Evolutionary conservation across 37 sponge, comb jelly and placozoan genomes (phyloP).

Genomic region (Spongilla lacustris): DNA sequence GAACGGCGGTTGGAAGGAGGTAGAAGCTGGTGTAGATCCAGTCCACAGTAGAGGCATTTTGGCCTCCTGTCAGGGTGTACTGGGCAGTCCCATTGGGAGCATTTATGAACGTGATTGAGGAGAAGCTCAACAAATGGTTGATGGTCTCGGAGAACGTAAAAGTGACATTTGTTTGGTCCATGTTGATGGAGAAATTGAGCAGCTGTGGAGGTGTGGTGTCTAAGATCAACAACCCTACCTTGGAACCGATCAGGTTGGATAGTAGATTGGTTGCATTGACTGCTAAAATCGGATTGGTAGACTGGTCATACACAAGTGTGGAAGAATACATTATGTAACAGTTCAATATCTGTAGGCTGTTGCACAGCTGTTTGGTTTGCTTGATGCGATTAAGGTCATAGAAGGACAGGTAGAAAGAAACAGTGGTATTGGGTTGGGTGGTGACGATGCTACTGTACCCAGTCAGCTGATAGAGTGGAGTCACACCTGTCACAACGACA

Average conservation of each 20-base stretch:
- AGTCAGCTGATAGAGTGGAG: conserved; percentile 41
- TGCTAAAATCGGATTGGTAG: conserved; percentile 55
- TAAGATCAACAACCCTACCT: background rate
- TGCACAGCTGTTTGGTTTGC: conserved; percentile 64
- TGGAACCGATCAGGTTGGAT: background rate
- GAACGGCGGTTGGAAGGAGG: conserved; percentile 57
- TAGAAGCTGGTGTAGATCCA: conserved; percentile 81
- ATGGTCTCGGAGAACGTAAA: conserved; percentile 91
- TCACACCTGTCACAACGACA: background rate
- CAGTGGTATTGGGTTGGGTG: conserved; percentile 34
- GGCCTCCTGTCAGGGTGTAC: conserved; percentile 73
- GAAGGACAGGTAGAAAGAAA: conserved; percentile 54
- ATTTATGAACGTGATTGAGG: conserved; percentile 80
- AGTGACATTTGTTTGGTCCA: conserved; percentile 69
- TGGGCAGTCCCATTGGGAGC: conserved; percentile 11
- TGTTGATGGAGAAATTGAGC: conserved; percentile 73
- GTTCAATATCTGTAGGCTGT: background rate
- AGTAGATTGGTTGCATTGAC: background rate
- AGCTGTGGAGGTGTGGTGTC: conserved; percentile 72
- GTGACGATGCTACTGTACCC: conserved; percentile 58
- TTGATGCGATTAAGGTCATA: conserved; percentile 81
- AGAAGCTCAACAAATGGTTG: conserved; percentile 49
- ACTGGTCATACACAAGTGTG: conserved; percentile 70
- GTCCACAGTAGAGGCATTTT: conserved; percentile 30
- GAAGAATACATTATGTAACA: conserved; percentile 71